Evolutionary conservation across 2,888 invertebrate genomes (phyloP), one percentile per base, ranked within the genome.

Genomic region (Nasonia oneida): DNA sequence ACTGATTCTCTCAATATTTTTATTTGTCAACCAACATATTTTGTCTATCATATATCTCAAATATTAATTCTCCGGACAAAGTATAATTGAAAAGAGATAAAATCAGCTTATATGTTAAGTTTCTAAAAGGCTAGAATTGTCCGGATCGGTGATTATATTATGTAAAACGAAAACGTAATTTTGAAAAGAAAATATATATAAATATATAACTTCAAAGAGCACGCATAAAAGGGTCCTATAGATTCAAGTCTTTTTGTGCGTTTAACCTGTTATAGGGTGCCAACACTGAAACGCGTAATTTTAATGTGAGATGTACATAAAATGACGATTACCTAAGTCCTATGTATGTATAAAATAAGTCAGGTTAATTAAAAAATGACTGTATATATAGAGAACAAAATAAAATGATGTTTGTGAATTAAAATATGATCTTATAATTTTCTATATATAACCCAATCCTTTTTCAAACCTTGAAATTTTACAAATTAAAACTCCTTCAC

Each of bases 221-320:
- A 87, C 86, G 86, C 87, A 87, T 84, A 86, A 87, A 81, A 87
- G 87, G 83, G 86, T 87, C 87, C 84, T 87, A 86, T 87, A 84
- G 86, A 86, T 86, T 81, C 82, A 81, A 85, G 83, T 85, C 83
- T 83, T 87, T 83, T 81, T 77, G 79, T 85, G 86, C 84, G 85
- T 79, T 84, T 42, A 87, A 81, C 84, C 83, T 86, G 87, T 86
- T 80, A 74, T 86, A 82, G 84, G 84, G 87, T 87, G 86, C 84
- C 86, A 86, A 86, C 83, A 84, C 81, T 86, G 87, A 85, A 83
- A 84, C 74, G 80, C 82, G 81, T 86, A 81, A 84, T 86, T 86
- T 82, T 82, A 83, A 57, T 86, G 87, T 87, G 86, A 84, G 81
- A 84, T 87, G 87, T 87, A 87, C 75, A 87, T 87, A 87, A 81